Evolutionary conservation across 2,113 vertebrate genomes (phyloP).

Genomic region (Caranx melampygus): DNA sequence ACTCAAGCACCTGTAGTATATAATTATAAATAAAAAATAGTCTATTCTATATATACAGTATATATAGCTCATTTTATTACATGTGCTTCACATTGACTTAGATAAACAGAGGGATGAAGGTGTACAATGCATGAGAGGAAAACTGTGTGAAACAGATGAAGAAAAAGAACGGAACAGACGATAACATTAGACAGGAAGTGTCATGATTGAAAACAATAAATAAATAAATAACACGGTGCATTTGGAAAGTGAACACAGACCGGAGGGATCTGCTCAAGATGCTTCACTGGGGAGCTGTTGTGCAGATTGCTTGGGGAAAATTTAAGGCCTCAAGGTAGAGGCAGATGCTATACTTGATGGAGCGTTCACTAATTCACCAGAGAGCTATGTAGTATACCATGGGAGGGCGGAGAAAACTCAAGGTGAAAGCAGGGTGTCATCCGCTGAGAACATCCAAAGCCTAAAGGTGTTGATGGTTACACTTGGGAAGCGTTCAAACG

Average conservation of each 20-base stretch:
- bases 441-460: conserved; percentile 44
- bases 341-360: conserved; percentile 55
- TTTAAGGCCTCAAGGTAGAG: conserved; percentile 57
- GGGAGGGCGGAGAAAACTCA: conserved; percentile 39
- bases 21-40: background rate
- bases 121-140: background rate
- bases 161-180: conserved; percentile 11
- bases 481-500: conserved; percentile 19
- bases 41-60: too few species aligned
- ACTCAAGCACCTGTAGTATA: background rate
- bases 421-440: conserved; percentile 40
- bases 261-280: conserved; percentile 45
- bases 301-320: conserved; percentile 59
- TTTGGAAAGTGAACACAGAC: conserved; percentile 45
- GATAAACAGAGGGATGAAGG: too few species aligned
- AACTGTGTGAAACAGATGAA: background rate
- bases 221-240: conserved; percentile 24
- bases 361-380: conserved; percentile 54
- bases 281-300: conserved; percentile 50
- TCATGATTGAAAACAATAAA: conserved; percentile 36
- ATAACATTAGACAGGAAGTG: conserved; percentile 2
- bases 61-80: too few species aligned
- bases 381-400: conserved; percentile 28
- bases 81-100: too few species aligned
- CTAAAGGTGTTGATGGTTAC: conserved; percentile 37